Base-by-base conservation (phyloP, 1,140 invertebrate species). In the Olivierus martensii region DNA sequence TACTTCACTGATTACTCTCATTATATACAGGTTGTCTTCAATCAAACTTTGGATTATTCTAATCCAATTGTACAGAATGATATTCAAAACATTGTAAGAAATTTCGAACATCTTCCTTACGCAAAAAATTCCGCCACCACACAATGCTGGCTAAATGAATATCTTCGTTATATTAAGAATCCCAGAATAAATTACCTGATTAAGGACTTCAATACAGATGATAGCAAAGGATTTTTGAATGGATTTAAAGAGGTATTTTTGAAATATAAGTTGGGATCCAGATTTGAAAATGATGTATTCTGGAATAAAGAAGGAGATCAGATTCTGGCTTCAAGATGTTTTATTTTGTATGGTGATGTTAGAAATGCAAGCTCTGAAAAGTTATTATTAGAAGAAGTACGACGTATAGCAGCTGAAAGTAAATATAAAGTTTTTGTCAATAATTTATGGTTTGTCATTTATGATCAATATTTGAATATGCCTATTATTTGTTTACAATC, bases 371-470 rank as follows among this genome's bases (percentile, higher is more conserved):
- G 87, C 63, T 81, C 85, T 54, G 88, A 92, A 63, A 89, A 87
- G 61, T 83, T 87, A 57, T 90, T 95, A 81, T 83, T 89, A 1
- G 77, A 78, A 56, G 79, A 81, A 45, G 68, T 95, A 5, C 71
- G 90, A 54, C 65, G 77, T 48, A 82, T 94, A 3, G 87, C 87
- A 41, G 66, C 76, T 0, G 76, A 84, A 14, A 86, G 86, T 4
- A 74, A 79, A 0, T 67, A 91, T 3, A 87, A 90, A 58, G 84
- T 83, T 15, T 87, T 82, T 7, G 87, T 92, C 1, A 94, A 90
- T 62, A 88, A 94, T 73, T 89, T 89, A 0, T 90, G 90, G 60
- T 91, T 93, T 62, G 84, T 93, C 5, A 91, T 89, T 69, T 93
- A 92, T 65, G 90, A 94, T 71, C 79, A 92, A 77, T 93, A 94